A percentile compares a stretch with the other conserved stretches of the same genome.
Conservation (phyloP, 2,797 vertebrate species). For the Tiaroga cobitis region DNA sequence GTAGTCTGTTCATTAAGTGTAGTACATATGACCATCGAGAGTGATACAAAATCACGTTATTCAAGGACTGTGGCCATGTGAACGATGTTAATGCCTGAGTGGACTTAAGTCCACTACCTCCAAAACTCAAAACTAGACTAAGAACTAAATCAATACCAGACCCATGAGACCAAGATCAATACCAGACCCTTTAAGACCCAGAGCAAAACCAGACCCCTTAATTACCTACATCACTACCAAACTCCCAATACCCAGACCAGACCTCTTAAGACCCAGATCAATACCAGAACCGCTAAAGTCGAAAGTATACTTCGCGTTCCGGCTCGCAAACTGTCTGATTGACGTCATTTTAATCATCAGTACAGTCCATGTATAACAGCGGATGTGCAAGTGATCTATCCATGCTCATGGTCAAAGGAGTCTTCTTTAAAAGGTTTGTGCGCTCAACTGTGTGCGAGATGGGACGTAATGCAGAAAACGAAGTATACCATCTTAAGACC, state of each 20-base stretch:
- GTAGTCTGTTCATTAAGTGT: neutral
- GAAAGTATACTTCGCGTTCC: neutral
- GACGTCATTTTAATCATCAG: neutral
- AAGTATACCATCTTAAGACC: neutral
- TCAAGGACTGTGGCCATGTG: neutral
- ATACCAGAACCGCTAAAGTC: neutral
- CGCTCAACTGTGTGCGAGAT: neutral
- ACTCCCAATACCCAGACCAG: neutral
- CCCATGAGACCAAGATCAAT: neutral
- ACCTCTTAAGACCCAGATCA: neutral
- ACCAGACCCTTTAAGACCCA: neutral
- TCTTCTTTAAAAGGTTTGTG: neutral
- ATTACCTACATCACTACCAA: neutral
- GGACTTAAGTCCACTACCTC: neutral
- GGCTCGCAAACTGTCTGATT: neutral
- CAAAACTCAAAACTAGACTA: neutral
- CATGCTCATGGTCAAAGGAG: neutral
- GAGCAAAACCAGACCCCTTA: neutral
- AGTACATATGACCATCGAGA: neutral
- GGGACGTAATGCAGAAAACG: neutral
- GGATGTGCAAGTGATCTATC: neutral
- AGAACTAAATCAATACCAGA: constrained; percentile 8
- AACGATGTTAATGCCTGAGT: neutral
- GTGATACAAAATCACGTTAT: neutral
- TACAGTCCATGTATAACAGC: neutral